These are phyloP conservation scores for Phortica variegata DNA, from an alignment of 1,140 invertebrate species.

Conservation along the genomic window DNA sequence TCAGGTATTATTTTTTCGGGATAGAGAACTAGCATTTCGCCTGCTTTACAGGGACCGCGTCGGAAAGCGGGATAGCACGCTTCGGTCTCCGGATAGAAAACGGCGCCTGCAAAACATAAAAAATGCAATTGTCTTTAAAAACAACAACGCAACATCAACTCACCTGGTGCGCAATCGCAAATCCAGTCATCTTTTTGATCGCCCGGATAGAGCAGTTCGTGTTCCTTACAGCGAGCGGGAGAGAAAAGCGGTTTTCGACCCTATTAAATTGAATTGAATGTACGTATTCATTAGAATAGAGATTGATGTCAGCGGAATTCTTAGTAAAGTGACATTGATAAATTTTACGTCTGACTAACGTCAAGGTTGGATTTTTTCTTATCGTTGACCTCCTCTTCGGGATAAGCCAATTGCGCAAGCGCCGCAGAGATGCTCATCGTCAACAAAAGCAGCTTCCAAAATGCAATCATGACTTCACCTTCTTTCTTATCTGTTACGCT, in stretches of 20 bases:
- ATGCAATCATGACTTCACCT: no score
- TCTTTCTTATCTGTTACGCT: no score
- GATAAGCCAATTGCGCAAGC: constrained; percentile 34
- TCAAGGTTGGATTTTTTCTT: constrained; percentile 44
- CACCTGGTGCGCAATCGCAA: constrained; percentile 68
- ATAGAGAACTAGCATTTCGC: constrained; percentile 62
- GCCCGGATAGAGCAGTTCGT: constrained; percentile 67
- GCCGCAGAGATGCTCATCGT: no score
- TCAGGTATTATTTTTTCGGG: constrained; percentile 59
- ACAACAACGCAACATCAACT: constrained; percentile 33
- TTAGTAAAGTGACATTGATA: no score
- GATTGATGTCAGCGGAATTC: no score
- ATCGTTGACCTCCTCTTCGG: constrained; percentile 42
- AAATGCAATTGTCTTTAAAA: constrained; percentile 5
- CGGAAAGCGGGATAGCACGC: constrained; percentile 64
- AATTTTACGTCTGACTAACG: constrained; percentile 20
- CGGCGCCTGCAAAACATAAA: constrained; percentile 56
- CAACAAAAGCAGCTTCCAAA: no score
- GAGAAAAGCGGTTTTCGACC: constrained; percentile 61
- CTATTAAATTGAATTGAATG: constrained; percentile 39
- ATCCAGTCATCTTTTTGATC: constrained; percentile 63
- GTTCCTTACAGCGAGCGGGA: constrained; percentile 61
- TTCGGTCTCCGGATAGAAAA: constrained; percentile 65
- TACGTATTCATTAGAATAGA: no score
- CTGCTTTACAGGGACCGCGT: constrained; percentile 63